These are phyloP conservation scores for Eptesicus fuscus DNA, from an alignment of 2,113 vertebrate genomes.

Conservation along the genomic window DNA sequence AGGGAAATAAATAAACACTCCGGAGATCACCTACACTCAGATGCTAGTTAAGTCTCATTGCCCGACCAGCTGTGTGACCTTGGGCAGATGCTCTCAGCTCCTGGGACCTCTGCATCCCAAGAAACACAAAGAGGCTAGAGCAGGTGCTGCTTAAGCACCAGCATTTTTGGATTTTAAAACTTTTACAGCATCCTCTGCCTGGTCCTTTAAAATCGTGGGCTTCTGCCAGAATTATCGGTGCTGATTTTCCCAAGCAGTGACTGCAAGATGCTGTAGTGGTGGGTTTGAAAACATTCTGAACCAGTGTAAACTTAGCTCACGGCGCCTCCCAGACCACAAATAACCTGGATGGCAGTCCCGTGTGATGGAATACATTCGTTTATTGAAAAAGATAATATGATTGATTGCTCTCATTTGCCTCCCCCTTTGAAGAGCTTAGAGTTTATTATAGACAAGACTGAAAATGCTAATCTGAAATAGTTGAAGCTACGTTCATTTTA, in stretches of 20 bases:
- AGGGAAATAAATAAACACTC: neutral
- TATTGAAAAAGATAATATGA: conserved; percentile 54
- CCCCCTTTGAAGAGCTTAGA: conserved; percentile 23
- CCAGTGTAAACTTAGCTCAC: conserved; percentile 8
- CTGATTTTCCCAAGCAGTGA: neutral
- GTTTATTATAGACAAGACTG: conserved; percentile 37
- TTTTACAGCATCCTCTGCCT: neutral
- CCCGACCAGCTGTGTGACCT: neutral
- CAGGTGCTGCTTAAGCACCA: neutral
- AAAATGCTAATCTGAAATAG: conserved; percentile 50
- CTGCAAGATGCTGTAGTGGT: neutral
- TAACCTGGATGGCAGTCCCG: neutral
- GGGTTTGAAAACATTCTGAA: neutral
- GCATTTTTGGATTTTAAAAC: neutral
- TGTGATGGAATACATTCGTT: conserved; percentile 52
- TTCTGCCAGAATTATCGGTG: neutral
- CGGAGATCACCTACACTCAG: neutral
- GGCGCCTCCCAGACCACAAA: conserved; percentile 5
- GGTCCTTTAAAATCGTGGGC: neutral
- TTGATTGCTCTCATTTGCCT: conserved; percentile 47
- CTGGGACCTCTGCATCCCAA: neutral
- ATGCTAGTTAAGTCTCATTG: neutral
- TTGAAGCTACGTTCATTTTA: conserved; percentile 23
- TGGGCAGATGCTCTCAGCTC: neutral
- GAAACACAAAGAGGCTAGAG: neutral